These are phyloP conservation scores for Anarsia innoxiella DNA, from an alignment of 2,888 invertebrate genomes.

Conservation along the genomic window DNA sequence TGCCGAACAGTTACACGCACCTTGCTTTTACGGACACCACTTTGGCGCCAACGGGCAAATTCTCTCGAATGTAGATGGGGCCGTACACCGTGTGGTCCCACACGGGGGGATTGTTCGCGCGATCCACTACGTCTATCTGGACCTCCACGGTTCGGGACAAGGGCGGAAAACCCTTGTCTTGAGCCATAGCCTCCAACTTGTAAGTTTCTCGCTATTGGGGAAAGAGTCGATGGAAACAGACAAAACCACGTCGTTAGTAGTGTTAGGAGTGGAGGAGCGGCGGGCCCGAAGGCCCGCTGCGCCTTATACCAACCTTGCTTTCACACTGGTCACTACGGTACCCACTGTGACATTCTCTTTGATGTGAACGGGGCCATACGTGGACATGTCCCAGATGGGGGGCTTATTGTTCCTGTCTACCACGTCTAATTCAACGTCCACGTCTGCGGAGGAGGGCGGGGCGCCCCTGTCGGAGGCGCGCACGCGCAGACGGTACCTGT, in stretches of 20 bases:
- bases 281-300: constrained; percentile 69
- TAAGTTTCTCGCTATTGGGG: constrained; percentile 94
- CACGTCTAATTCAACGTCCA: constrained; percentile 98
- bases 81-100: constrained; percentile 98
- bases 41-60: constrained; percentile 97
- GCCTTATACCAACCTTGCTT: constrained; percentile 95
- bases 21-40: constrained; percentile 99
- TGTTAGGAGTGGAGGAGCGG: constrained; percentile 72
- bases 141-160: constrained; percentile 97
- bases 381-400: constrained; percentile 95
- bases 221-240: constrained; percentile 79
- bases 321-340: constrained; percentile 98
- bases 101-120: constrained; percentile 97
- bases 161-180: constrained; percentile 97
- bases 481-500: constrained; percentile 96
- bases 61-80: constrained; percentile 98
- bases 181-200: constrained; percentile 98
- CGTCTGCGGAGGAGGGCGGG: constrained; percentile 94
- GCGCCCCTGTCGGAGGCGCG: constrained; percentile 97
- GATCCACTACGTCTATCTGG: constrained; percentile 98
- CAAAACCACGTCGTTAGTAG: constrained; percentile 81
- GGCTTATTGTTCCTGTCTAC: constrained; percentile 99
- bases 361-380: constrained; percentile 98
- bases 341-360: constrained; percentile 99
- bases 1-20: constrained; percentile 83